Conservation (phyloP, 2,888 invertebrate species). For the Apantesis nais region DNA sequence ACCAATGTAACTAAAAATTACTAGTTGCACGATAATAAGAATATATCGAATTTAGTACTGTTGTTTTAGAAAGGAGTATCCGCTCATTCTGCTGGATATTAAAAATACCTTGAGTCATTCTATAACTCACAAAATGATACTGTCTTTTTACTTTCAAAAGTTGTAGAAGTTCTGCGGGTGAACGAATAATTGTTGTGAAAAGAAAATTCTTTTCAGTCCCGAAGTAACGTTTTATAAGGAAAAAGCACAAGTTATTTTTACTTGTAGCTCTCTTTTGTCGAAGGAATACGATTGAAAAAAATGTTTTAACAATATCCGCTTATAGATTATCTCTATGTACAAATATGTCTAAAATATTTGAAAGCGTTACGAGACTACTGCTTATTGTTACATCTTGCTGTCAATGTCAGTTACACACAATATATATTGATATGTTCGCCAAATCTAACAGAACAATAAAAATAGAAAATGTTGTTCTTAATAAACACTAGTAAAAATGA, state of each 20-base stretch:
- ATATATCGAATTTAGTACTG: slow-evolving; percentile 11
- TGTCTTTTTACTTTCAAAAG: slow-evolving; percentile 59
- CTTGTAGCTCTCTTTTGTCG: slow-evolving; percentile 68
- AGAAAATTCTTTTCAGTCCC: slow-evolving; percentile 67
- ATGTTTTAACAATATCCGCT: slow-evolving; percentile 49
- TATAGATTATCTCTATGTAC: slow-evolving; percentile 38
- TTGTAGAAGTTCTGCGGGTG: slow-evolving; percentile 62
- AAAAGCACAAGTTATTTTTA: slow-evolving; percentile 73
- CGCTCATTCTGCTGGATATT: slow-evolving; percentile 32
- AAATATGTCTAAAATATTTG: slow-evolving; percentile 35
- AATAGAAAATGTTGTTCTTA: background rate
- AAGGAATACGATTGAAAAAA: slow-evolving; percentile 63
- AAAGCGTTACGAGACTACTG: slow-evolving; percentile 31
- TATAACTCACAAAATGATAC: slow-evolving; percentile 56
- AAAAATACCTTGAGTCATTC: slow-evolving; percentile 40
- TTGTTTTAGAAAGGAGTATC: slow-evolving; percentile 22
- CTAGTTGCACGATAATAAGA: background rate
- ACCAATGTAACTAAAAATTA: background rate
- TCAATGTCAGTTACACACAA: slow-evolving; percentile 13
- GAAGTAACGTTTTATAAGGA: slow-evolving; percentile 64
- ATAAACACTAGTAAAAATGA: background rate
- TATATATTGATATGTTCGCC: background rate
- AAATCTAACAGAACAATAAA: slow-evolving; percentile 5
- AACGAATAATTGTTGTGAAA: slow-evolving; percentile 68
- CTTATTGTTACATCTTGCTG: slow-evolving; percentile 17